Base-by-base conservation (phyloP, 2,888 invertebrate species). In the Orthosia gothica region DNA sequence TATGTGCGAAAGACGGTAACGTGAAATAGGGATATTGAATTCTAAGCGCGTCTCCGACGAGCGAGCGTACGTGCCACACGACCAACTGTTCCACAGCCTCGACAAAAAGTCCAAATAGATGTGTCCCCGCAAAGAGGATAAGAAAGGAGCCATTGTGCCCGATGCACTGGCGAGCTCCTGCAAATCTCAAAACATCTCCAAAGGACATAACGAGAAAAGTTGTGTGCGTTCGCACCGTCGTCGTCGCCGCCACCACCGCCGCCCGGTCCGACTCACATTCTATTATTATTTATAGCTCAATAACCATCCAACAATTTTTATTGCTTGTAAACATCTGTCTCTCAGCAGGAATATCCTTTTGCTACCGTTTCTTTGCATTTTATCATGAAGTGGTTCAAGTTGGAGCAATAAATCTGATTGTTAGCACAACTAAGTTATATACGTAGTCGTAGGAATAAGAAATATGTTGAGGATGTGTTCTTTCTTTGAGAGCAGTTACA, bases 171-270 rank as follows among this genome's bases (percentile, higher is more conserved):
- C 87, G 84, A 90, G 90, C 90, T 90, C 88, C 91, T 92, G 92
- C 90, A 94, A 94, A 95, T 95, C 94, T 93, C 92, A 91, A 93
- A 94, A 94, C 92, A 93, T 93, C 92, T 93, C 88, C 87, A 91
- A 91, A 91, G 91, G 88, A 92, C 89, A 90, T 94, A 95, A 94
- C 94, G 93, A 94, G 94, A 93, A 94, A 94, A 95, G 91, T 95
- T 94, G 90, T 89, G 89, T 89, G 89, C 87, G 88, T 89, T 87
- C 84, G 73, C 79, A 78, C 77, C 79, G 76, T 57, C 58, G 65
- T n/a, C 59, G 64, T 1, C 69, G 61, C 18, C 47, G 70, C 49
- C 81, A 76, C 83, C 74, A 83, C 74, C 74, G 76, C 77, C 76
- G 77, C 57, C 49, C 81, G 83, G 74, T 76, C 80, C 76, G 88